A percentile compares a stretch with the other conserved stretches of the same genome.
Conservation (phyloP, 2,797 vertebrate species). For the Enteromius argenteus region DNA sequence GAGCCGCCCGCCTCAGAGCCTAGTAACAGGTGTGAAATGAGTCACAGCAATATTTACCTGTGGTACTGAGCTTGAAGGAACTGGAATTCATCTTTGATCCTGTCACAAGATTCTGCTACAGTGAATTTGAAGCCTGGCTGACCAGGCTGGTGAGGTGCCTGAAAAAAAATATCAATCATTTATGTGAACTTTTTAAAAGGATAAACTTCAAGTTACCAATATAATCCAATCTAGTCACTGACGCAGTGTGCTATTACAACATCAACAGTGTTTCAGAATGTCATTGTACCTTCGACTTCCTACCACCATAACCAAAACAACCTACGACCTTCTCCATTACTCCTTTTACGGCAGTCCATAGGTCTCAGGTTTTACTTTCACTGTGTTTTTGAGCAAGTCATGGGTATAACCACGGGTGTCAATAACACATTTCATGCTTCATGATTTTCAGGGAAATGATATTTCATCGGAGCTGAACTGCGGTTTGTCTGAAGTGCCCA, state of each 20-base stretch:
- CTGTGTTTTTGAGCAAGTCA: constrained; percentile 38
- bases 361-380: constrained; percentile 32
- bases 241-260: not conserved
- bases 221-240: not conserved
- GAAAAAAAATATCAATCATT: constrained; percentile 55
- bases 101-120: constrained; percentile 92
- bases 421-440: constrained; percentile 64
- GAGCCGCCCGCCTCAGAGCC: not conserved
- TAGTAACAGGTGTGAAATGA: not conserved
- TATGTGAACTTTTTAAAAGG: not conserved
- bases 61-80: constrained; percentile 96
- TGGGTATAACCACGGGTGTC: constrained; percentile 60
- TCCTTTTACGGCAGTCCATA: constrained; percentile 12
- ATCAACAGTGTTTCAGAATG: not conserved
- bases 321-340: constrained; percentile 27
- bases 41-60: constrained; percentile 81
- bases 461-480: constrained; percentile 55
- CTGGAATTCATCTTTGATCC: constrained; percentile 98
- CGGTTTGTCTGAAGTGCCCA: constrained; percentile 61
- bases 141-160: constrained; percentile 95
- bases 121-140: constrained; percentile 97
- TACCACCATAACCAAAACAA: constrained; percentile 19
- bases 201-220: not conserved
- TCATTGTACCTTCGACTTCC: constrained; percentile 7
- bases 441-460: constrained; percentile 58